Evolutionary conservation across 2,113 vertebrate species (phyloP).

Genomic region (Pitta sordida): DNA sequence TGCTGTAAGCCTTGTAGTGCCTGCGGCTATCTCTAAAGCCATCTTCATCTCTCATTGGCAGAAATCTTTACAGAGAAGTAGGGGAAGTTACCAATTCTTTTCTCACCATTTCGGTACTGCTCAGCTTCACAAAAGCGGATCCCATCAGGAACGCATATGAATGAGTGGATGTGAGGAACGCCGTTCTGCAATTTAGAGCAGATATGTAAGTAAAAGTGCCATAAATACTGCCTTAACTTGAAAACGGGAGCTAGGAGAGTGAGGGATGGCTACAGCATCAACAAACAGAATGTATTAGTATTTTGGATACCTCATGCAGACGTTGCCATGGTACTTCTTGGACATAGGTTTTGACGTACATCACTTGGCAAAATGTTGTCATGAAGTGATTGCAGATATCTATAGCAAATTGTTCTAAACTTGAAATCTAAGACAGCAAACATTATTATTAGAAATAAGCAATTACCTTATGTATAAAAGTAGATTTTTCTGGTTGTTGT

Average conservation of each 20-base stretch:
- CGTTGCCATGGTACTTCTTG: constrained; percentile 86
- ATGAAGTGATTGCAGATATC: constrained; percentile 86
- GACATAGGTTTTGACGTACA: constrained; percentile 76
- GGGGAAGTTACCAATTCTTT: background rate
- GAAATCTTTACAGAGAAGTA: background rate
- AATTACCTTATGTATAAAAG: background rate
- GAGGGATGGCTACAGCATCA: background rate
- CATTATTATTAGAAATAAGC: constrained; percentile 4
- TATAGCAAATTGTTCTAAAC: constrained; percentile 84
- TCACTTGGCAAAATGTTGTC: constrained; percentile 83
- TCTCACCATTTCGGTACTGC: constrained; percentile 79
- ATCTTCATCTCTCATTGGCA: background rate
- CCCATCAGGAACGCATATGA: constrained; percentile 78
- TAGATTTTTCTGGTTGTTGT: background rate
- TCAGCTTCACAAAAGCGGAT: constrained; percentile 84
- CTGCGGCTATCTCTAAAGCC: background rate
- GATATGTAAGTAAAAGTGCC: background rate
- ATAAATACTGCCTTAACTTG: background rate
- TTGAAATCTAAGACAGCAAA: constrained; percentile 73
- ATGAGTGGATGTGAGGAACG: constrained; percentile 79
- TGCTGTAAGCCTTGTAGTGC: background rate
- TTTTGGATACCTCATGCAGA: constrained; percentile 79
- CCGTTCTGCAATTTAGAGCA: constrained; percentile 74
- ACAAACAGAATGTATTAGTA: background rate
- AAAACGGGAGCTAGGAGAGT: background rate